phyloP scores from a whole-genome alignment of 1,140 invertebrate genomes.

The Drosophila triauraria region DNA sequence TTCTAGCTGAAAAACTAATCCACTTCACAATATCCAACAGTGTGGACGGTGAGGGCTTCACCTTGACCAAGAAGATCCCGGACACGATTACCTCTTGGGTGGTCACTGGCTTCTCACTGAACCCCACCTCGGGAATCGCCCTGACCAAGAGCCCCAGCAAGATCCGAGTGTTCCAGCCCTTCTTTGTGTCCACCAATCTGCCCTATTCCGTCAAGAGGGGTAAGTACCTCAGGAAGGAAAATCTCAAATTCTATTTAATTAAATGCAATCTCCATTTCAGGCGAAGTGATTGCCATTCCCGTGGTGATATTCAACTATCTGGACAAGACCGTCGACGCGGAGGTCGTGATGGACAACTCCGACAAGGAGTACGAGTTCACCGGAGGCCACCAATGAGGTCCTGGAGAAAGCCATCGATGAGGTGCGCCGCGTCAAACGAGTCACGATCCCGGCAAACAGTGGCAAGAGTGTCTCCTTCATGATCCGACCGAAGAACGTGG shows the following conservation, averaged over 20 bases:
- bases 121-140: slow-evolving; percentile 93
- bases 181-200: slow-evolving; percentile 92
- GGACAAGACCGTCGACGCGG: slow-evolving; percentile 90
- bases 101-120: slow-evolving; percentile 96
- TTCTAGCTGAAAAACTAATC: background rate
- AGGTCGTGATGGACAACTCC: slow-evolving; percentile 93
- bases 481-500: slow-evolving; percentile 91
- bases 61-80: slow-evolving; percentile 88
- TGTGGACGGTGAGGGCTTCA: slow-evolving; percentile 56
- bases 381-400: slow-evolving; percentile 86
- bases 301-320: slow-evolving; percentile 83
- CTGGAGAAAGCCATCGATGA: slow-evolving; percentile 87
- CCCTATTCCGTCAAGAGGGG: slow-evolving; percentile 95
- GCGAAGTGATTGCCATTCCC: slow-evolving; percentile 81
- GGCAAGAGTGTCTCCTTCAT: slow-evolving; percentile 92
- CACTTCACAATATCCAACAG: slow-evolving; percentile 6
- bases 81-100: slow-evolving; percentile 97
- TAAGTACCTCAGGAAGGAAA: slow-evolving; percentile 2
- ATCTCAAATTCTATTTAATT: background rate
- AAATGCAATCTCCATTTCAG: slow-evolving; percentile 14
- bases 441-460: slow-evolving; percentile 89
- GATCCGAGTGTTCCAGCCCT: slow-evolving; percentile 94
- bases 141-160: slow-evolving; percentile 90
- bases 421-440: slow-evolving; percentile 88
- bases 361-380: slow-evolving; percentile 93